Percentiles rank a stretch among this genome's conserved stretches.
Evolutionary conservation across 2,113 vertebrate genomes (phyloP).

Genomic region (Rhagologus leucostigma): DNA sequence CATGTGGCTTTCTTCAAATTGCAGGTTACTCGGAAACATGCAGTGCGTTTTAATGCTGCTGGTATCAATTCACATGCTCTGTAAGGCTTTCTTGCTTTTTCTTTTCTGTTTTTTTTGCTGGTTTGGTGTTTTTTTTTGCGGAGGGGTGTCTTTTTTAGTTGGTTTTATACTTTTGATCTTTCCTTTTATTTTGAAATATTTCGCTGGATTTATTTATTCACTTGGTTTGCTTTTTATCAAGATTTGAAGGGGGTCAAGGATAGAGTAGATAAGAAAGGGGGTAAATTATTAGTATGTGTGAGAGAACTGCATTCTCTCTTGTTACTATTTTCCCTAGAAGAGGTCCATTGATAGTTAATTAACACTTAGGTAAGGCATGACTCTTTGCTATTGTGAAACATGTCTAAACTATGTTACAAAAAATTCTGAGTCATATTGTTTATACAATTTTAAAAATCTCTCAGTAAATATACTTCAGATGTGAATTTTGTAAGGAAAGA

Average conservation of each 20-base stretch:
- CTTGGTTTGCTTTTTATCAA: not conserved
- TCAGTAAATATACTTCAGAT: not conserved
- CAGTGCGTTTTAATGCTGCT: not conserved
- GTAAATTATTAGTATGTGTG: not conserved
- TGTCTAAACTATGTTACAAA: not conserved
- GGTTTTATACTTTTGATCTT: not conserved
- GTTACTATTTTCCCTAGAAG: not conserved
- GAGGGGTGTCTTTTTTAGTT: not conserved
- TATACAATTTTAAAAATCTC: not conserved
- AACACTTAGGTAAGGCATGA: not conserved
- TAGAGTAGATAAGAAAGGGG: not conserved
- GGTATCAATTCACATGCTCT: accelerated
- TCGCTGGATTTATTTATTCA: not conserved
- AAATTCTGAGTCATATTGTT: not conserved
- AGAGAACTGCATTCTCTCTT: not conserved
- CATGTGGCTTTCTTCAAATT: not conserved
- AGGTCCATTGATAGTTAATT: not conserved
- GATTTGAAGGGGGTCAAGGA: not conserved
- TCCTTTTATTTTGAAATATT: not conserved
- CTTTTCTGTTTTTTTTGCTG: not conserved
- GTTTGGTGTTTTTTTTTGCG: accelerated
- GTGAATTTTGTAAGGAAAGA: not conserved
- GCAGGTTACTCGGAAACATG: not conserved
- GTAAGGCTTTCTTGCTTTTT: not conserved
- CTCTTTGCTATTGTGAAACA: not conserved